Percentiles rank a stretch among this genome's conserved stretches.
Evolutionary conservation across 2,888 invertebrate genomes (phyloP).

Genomic region (Eupithecia subfuscata): DNA sequence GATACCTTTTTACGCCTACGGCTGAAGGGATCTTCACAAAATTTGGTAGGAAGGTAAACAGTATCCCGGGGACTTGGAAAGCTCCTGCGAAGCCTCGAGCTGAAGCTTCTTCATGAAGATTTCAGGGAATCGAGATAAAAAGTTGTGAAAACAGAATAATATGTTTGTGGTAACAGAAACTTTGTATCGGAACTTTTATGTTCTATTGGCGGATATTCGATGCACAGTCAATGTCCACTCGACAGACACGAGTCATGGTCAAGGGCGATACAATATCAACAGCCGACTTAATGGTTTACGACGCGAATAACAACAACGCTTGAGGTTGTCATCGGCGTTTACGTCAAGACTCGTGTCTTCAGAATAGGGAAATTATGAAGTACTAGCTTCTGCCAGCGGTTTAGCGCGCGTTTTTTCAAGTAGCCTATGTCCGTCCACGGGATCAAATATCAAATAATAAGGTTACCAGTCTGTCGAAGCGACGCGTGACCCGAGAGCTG

Average conservation of each 20-base stretch:
- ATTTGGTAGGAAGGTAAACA: too few relatives aligned
- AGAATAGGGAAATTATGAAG: neutral
- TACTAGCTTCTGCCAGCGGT: too few relatives aligned
- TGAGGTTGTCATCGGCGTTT: neutral
- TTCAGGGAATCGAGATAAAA: neutral
- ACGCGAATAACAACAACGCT: neutral
- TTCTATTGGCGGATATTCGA: neutral
- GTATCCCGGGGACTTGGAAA: too few relatives aligned
- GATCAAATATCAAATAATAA: too few relatives aligned
- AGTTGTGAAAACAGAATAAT: neutral
- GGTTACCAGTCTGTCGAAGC: too few relatives aligned
- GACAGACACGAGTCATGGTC: neutral
- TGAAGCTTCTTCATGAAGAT: neutral
- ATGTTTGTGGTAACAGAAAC: neutral
- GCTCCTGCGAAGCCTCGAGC: too few relatives aligned
- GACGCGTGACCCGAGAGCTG: too few relatives aligned
- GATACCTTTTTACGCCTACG: too few relatives aligned
- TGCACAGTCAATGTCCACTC: neutral
- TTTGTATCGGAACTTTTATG: neutral
- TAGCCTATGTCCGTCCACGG: too few relatives aligned
- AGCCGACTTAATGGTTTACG: neutral
- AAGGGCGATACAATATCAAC: neutral
- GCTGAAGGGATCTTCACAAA: too few relatives aligned
- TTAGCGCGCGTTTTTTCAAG: too few relatives aligned
- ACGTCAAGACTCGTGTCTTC: neutral